phyloP scores from a whole-genome alignment of 2,888 invertebrate genomes.

The Leptogaster cylindrica region DNA sequence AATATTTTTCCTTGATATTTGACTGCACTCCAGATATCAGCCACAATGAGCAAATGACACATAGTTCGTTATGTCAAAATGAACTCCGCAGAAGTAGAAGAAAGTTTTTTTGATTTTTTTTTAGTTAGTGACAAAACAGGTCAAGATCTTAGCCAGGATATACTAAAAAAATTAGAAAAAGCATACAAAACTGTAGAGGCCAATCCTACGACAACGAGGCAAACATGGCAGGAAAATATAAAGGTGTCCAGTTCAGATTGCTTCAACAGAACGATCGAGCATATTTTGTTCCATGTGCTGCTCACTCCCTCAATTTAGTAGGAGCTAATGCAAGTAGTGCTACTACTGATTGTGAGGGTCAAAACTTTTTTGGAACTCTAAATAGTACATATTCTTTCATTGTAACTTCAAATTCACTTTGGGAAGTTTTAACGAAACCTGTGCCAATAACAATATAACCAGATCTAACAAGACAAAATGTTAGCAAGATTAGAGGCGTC shows the following conservation, averaged over 20 bases:
- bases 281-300: background rate
- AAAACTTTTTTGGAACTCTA: too few species aligned
- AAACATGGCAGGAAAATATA: background rate
- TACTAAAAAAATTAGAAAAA: background rate
- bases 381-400: too few species aligned
- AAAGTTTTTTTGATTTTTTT: background rate
- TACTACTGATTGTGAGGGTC: too few species aligned
- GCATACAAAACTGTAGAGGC: background rate
- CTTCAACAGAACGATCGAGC: background rate
- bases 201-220: background rate
- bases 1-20: background rate
- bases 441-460: too few species aligned
- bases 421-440: too few species aligned
- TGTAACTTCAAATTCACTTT: too few species aligned
- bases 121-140: background rate
- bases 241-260: background rate
- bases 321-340: background rate
- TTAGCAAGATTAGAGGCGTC: too few species aligned
- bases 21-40: background rate
- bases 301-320: background rate
- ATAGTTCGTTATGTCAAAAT: background rate
- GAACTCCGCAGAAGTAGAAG: background rate
- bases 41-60: background rate
- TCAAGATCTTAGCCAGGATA: background rate
- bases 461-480: too few species aligned